These are phyloP conservation scores for Dynastes hyllus DNA, from an alignment of 2,888 invertebrate species.

Conservation along the genomic window DNA sequence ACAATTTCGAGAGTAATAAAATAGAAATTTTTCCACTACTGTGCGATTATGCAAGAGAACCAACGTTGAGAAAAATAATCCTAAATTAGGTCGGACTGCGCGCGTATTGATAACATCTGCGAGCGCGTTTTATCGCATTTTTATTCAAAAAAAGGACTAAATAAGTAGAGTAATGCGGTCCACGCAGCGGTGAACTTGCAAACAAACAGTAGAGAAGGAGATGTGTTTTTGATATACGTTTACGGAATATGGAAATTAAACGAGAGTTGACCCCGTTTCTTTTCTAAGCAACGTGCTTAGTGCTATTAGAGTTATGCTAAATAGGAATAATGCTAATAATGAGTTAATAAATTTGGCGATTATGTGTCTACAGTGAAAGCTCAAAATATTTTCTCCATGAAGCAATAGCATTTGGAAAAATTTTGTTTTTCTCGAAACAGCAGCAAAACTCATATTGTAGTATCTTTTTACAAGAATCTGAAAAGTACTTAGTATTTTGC, in stretches of 20 bases:
- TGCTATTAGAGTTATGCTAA: slow-evolving; percentile 7
- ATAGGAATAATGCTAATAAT: neutral
- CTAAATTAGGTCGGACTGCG: neutral
- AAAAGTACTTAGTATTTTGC: no score
- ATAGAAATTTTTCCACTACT: slow-evolving; percentile 14
- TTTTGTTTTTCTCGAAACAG: no score
- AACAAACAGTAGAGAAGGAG: neutral
- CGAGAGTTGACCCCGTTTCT: slow-evolving; percentile 47
- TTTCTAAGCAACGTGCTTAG: neutral
- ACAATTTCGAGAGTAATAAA: neutral
- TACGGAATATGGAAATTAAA: slow-evolving; percentile 49
- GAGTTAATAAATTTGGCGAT: no score
- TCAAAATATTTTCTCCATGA: no score
- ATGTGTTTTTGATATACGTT: slow-evolving; percentile 11
- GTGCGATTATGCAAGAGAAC: neutral
- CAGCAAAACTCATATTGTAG: no score
- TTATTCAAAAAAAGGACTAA: slow-evolving; percentile 21
- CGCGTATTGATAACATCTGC: slow-evolving; percentile 16
- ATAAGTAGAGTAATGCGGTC: neutral
- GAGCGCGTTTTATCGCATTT: slow-evolving; percentile 14
- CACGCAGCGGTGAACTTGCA: slow-evolving; percentile 16
- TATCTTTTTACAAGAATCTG: no score
- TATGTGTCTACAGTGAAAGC: no score
- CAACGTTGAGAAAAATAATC: slow-evolving; percentile 20
- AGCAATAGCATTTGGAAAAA: no score